Evolutionary conservation across 2,888 invertebrate species (phyloP).

Genomic region (Achlya flavicornis): DNA sequence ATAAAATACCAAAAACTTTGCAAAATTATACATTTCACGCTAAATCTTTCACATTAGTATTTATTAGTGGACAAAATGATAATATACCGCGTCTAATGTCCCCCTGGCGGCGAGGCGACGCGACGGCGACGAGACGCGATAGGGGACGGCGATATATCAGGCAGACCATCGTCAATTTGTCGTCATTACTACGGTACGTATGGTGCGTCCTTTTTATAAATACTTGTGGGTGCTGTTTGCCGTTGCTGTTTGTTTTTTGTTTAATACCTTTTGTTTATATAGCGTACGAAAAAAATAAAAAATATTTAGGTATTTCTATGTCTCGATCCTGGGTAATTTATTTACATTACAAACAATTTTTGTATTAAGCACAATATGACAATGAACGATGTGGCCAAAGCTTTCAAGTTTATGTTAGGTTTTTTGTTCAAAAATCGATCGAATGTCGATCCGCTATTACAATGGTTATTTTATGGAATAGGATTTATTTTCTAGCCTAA

Average conservation of each 20-base stretch:
- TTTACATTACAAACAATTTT: too few species aligned
- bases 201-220: conserved; percentile 20
- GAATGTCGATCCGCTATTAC: too few species aligned
- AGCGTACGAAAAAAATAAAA: not conserved
- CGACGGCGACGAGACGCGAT: conserved; percentile 19
- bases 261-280: not conserved
- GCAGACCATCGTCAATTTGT: conserved; percentile 43
- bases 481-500: too few species aligned
- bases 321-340: too few species aligned
- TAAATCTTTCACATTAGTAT: conserved; percentile 45
- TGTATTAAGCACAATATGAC: too few species aligned
- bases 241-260: not conserved
- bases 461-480: too few species aligned
- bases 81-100: conserved; percentile 24
- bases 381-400: too few species aligned
- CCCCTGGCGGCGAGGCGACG: not conserved
- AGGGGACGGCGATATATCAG: conserved; percentile 40
- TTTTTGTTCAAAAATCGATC: too few species aligned
- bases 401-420: too few species aligned
- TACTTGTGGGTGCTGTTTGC: not conserved
- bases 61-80: conserved; percentile 39
- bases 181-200: conserved; percentile 43
- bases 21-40: conserved; percentile 36
- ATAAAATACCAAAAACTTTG: not conserved
- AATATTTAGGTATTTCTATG: not conserved